These are phyloP conservation scores for Tangachromis dhanisi DNA, from an alignment of 2,113 vertebrate genomes.

Conservation along the genomic window DNA sequence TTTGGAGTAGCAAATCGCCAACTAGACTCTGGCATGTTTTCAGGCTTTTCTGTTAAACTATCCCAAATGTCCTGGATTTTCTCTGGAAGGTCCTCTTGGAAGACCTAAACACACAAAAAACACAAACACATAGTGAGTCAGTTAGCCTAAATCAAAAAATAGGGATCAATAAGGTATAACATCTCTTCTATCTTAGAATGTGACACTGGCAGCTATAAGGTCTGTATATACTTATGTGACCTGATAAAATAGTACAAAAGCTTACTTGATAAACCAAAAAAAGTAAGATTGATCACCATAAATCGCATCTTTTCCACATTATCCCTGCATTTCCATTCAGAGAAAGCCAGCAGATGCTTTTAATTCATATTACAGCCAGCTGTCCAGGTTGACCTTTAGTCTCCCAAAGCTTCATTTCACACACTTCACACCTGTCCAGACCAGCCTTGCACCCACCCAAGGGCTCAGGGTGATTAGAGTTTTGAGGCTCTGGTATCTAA, in stretches of 20 bases:
- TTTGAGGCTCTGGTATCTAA: not conserved
- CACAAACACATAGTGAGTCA: not conserved
- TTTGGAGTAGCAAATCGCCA: constrained; percentile 65
- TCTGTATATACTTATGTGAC: not conserved
- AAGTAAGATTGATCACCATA: not conserved
- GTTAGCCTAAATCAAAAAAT: not conserved
- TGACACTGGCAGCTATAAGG: not conserved
- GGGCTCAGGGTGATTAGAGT: not conserved
- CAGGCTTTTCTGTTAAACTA: constrained; percentile 43
- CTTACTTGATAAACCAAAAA: not conserved
- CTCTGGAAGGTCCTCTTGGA: constrained; percentile 58
- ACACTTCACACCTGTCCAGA: not conserved
- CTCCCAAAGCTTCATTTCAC: not conserved
- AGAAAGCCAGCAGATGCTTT: not conserved
- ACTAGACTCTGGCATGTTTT: constrained; percentile 33
- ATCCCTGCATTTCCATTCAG: not conserved
- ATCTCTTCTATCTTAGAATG: not conserved
- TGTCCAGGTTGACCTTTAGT: not conserved
- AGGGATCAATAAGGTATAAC: not conserved
- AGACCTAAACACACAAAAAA: constrained; percentile 21
- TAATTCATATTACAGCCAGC: not conserved
- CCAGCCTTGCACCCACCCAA: not conserved
- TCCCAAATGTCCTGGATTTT: constrained; percentile 53
- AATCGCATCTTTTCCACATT: not conserved
- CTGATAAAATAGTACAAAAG: not conserved